Evolutionary conservation across 2,797 vertebrate genomes (phyloP).

Genomic region (Halcyon leucocephala): DNA sequence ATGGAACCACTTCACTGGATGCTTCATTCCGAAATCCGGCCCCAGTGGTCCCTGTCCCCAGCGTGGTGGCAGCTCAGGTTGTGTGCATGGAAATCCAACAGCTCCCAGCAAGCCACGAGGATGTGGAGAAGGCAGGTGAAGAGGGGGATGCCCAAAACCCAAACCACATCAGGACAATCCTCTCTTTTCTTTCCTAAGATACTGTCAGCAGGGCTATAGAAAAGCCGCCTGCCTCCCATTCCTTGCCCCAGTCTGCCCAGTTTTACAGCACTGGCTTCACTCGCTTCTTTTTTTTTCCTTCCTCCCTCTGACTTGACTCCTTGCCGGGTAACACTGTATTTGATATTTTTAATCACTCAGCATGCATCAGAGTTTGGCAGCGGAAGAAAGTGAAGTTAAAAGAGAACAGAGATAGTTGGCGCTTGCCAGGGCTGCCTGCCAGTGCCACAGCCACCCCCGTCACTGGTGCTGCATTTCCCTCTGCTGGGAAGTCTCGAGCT

Average conservation of each 20-base stretch:
- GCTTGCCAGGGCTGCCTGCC: conserved; percentile 54
- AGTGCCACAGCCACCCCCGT: conserved; percentile 75
- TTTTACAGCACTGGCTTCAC: conserved; percentile 23
- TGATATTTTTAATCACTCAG: conserved; percentile 49
- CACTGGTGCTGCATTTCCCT: conserved; percentile 72
- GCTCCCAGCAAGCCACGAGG: background rate
- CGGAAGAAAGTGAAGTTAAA: conserved; percentile 75
- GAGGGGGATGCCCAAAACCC: background rate
- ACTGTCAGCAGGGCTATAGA: background rate
- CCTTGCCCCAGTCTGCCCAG: background rate
- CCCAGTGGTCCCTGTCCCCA: background rate
- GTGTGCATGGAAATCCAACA: rapidly evolving
- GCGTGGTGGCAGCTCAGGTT: background rate
- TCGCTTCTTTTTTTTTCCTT: background rate
- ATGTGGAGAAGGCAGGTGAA: background rate
- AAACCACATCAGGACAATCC: background rate
- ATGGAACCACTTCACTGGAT: background rate
- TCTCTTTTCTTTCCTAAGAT: too few relatives aligned
- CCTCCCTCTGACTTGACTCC: background rate
- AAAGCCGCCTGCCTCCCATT: background rate
- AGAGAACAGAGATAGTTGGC: conserved; percentile 59
- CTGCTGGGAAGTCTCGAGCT: conserved; percentile 71
- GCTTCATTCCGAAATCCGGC: background rate
- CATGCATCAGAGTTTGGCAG: conserved; percentile 73
- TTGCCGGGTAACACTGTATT: conserved; percentile 37